Conservation (phyloP, 2,797 vertebrate genomes). For the Catostomus latipinnis region DNA sequence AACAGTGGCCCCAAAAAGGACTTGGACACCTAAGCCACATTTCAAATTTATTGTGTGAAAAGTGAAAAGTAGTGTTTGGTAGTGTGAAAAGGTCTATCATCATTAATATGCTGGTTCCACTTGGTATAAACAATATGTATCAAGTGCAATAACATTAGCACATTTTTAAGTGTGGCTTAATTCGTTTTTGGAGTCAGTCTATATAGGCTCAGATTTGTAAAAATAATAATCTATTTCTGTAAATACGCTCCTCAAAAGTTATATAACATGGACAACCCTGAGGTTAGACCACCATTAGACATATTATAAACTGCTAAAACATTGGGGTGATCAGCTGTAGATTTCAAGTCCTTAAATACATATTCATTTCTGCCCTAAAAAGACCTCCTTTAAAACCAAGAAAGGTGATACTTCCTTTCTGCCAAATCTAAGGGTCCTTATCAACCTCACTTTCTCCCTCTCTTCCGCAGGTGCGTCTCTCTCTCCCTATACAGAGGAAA, state of each 20-base stretch:
- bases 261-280: background rate
- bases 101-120: too few relatives aligned
- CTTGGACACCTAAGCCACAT: background rate
- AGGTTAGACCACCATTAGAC: background rate
- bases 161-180: too few relatives aligned
- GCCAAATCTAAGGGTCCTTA: conserved; percentile 23
- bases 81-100: too few relatives aligned
- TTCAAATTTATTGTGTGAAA: too few relatives aligned
- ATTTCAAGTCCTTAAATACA: conserved; percentile 4
- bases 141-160: too few relatives aligned
- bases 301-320: conserved; percentile 7
- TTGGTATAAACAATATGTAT: too few relatives aligned
- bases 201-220: too few relatives aligned
- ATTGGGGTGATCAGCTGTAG: background rate
- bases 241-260: too few relatives aligned
- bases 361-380: conserved; percentile 23
- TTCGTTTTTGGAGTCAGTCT: too few relatives aligned
- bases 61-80: too few relatives aligned
- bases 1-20: background rate
- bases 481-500: conserved; percentile 68
- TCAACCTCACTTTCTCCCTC: conserved; percentile 44
- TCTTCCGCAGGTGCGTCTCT: conserved; percentile 61
- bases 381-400: conserved; percentile 24
- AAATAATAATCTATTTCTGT: too few relatives aligned
- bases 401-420: conserved; percentile 36